These are phyloP conservation scores for Phaetusa simplex DNA, from an alignment of 2,113 vertebrate species.

Conservation along the genomic window DNA sequence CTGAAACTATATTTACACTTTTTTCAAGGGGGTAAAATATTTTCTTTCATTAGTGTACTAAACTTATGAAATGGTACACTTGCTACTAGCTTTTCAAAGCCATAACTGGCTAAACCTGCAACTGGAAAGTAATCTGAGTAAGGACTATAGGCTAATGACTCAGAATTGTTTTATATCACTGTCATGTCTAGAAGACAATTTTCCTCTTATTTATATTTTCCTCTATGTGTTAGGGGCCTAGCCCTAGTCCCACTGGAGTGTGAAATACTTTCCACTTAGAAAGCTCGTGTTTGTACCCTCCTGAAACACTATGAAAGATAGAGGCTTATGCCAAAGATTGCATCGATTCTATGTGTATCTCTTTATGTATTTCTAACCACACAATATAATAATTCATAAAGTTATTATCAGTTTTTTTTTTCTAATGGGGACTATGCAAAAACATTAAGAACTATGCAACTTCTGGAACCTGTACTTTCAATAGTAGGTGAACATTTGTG, in stretches of 20 bases:
- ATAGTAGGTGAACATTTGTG: rapidly evolving
- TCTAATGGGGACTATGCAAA: not conserved
- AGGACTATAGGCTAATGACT: not conserved
- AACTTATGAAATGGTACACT: not conserved
- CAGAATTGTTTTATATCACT: not conserved
- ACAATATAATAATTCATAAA: not conserved
- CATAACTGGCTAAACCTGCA: not conserved
- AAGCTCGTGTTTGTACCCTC: not conserved
- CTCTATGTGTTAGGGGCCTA: not conserved
- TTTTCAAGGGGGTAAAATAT: not conserved
- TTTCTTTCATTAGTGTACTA: not conserved
- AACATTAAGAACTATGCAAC: not conserved
- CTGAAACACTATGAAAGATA: not conserved
- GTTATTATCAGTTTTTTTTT: not conserved
- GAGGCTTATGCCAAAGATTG: not conserved
- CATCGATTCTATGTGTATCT: not conserved
- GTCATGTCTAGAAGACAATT: not conserved
- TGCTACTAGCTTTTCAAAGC: not conserved
- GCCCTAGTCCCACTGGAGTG: not conserved
- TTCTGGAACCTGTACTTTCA: not conserved
- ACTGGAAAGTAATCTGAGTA: not conserved
- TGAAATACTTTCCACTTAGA: not conserved
- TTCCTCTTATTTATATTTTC: not conserved
- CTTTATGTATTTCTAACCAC: not conserved
- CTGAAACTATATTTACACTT: not conserved